phyloP scores from a whole-genome alignment of 2,797 vertebrate species.

The Syndactyla subalaris region DNA sequence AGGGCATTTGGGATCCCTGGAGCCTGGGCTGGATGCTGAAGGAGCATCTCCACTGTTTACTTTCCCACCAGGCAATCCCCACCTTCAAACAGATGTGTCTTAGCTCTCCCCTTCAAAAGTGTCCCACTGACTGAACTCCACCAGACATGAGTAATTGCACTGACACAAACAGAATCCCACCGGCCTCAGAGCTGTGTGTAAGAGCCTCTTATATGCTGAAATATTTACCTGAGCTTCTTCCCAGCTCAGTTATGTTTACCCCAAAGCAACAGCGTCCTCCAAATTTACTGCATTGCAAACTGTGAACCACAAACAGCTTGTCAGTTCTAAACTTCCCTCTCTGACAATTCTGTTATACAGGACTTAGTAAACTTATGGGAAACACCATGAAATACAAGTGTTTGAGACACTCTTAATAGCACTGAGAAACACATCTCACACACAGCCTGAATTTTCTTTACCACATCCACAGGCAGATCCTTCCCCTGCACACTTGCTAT shows the following conservation, averaged over 20 bases:
- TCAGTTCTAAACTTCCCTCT: not conserved
- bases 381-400: not conserved
- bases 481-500: not conserved
- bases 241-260: conserved; percentile 22
- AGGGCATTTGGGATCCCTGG: not conserved
- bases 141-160: not conserved
- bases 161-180: not conserved
- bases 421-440: not conserved
- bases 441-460: not conserved
- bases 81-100: not conserved
- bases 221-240: not conserved
- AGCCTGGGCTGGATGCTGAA: not conserved
- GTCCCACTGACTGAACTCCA: conserved; percentile 17
- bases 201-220: not conserved
- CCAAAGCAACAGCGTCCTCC: conserved; percentile 12
- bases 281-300: not conserved
- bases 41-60: not conserved
- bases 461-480: not conserved
- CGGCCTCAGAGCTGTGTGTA: not conserved
- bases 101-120: conserved; percentile 15
- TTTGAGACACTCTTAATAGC: not conserved
- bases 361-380: not conserved
- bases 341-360: accelerated
- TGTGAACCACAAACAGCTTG: not conserved
- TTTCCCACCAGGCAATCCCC: not conserved